These are phyloP conservation scores for Osmerus mordax DNA, from an alignment of 2,113 vertebrate genomes.

Conservation along the genomic window DNA sequence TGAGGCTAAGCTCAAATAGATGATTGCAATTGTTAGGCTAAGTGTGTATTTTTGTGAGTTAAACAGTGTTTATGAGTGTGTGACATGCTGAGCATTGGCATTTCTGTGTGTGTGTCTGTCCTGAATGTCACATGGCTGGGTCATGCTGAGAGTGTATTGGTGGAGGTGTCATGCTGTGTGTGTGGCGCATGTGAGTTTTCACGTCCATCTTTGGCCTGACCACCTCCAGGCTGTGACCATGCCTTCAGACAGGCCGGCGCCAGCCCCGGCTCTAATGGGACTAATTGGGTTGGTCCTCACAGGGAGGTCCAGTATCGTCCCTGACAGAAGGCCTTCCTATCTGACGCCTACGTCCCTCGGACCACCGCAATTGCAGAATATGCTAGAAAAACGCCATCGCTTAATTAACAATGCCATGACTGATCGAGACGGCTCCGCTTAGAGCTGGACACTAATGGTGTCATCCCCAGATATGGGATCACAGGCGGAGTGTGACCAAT, in stretches of 20 bases:
- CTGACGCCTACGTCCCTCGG: slow-evolving; percentile 31
- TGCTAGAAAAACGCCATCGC: slow-evolving; percentile 43
- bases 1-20: neutral
- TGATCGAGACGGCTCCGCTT: slow-evolving; percentile 41
- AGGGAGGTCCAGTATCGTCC: slow-evolving; percentile 33
- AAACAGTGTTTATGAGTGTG: neutral
- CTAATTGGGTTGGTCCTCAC: slow-evolving; percentile 57
- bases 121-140: neutral
- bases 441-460: slow-evolving; percentile 46
- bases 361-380: slow-evolving; percentile 47
- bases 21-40: neutral
- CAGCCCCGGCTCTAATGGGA: slow-evolving; percentile 48
- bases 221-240: slow-evolving; percentile 37
- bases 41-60: neutral
- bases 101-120: neutral
- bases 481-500: slow-evolving; percentile 5
- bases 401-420: slow-evolving; percentile 60
- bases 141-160: neutral
- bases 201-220: slow-evolving; percentile 21
- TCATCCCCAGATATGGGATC: neutral
- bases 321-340: slow-evolving; percentile 49
- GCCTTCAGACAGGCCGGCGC: slow-evolving; percentile 35
- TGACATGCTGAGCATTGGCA: neutral
- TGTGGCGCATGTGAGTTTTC: neutral
- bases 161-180: neutral